A percentile compares a stretch with the other conserved stretches of the same genome.
phyloP scores from a whole-genome alignment of 2,888 invertebrate genomes.

The Cantharis lateralis region DNA sequence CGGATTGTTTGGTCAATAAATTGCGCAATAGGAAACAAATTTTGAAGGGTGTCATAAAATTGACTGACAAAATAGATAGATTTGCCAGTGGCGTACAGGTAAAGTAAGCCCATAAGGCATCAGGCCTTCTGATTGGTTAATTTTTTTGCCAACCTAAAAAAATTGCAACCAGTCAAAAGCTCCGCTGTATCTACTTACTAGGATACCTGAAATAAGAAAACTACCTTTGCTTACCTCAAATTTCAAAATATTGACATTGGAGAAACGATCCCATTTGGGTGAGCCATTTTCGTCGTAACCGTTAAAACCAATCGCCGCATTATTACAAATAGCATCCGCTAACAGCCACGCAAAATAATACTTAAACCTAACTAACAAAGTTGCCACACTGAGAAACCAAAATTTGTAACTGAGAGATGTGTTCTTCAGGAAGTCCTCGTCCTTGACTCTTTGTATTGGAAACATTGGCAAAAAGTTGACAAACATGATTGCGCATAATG shows the following conservation, averaged over 20 bases:
- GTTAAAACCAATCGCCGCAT: slow-evolving; percentile 87
- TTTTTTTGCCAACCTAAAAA: too few relatives aligned
- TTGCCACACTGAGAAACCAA: slow-evolving; percentile 76
- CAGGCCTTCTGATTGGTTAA: too few relatives aligned
- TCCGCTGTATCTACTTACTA: too few relatives aligned
- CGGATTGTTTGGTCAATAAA: background rate
- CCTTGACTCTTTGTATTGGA: slow-evolving; percentile 72
- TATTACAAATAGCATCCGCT: slow-evolving; percentile 94
- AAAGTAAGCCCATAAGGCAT: too few relatives aligned
- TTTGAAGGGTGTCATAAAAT: background rate
- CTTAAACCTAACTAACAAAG: slow-evolving; percentile 83
- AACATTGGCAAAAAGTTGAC: slow-evolving; percentile 72
- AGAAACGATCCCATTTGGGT: slow-evolving; percentile 88
- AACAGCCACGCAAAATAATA: slow-evolving; percentile 98
- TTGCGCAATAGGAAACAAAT: background rate
- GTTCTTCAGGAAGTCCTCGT: slow-evolving; percentile 66
- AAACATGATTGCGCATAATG: slow-evolving; percentile 74
- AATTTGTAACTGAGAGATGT: slow-evolving; percentile 67
- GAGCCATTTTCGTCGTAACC: slow-evolving; percentile 78
- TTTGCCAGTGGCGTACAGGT: too few relatives aligned
- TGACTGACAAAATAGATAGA: too few relatives aligned
- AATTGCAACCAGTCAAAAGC: too few relatives aligned
- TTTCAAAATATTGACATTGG: slow-evolving; percentile 86
- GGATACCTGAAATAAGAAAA: too few relatives aligned
- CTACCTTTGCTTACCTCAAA: slow-evolving; percentile 73